Evolutionary conservation across 1,140 invertebrate genomes (phyloP), one percentile per base, ranked within the genome.

Genomic region (Drosophila bocqueti): DNA sequence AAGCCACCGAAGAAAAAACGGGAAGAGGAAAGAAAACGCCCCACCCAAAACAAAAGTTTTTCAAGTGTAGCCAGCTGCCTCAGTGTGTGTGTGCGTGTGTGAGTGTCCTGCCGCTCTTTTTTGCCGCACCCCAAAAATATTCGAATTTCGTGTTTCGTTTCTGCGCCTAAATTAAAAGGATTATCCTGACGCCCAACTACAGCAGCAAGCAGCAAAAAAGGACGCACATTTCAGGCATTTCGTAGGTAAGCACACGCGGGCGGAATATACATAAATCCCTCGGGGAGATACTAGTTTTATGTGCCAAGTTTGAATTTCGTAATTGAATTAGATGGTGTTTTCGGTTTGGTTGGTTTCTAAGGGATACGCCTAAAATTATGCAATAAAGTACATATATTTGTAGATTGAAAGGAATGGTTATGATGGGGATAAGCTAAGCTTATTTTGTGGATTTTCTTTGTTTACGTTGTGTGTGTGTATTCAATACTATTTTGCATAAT

Each of bases 11-110:
- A 26, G 43, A 40, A 57, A 40, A 57, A 57, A 21, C 21, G 54
- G 34, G 54, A 40, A 57, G 18, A 38, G 54, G 55, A 64, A 66
- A 75, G 58, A 83, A 71, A 83, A 75, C 71, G 82, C 85, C 84
- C 81, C 85, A 90, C 85, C 84, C 84, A 82, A 81, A 49, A 55
- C 65, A 71, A 89, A 89, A 81, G 79, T 89, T 81, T 86, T 81
- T 86, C 83, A 86, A 86, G 84, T 84, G 81, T 87, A 77, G 49
- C 78, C 60, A 77, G 63, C 75, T 79, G 76, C 58, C 50, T n/a
- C 29, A 36, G 54, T 57, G 54, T 57, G 54, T 67, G 61, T 46
- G 21, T 16, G 31, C 52, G 38, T 55, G 52, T 10, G 29, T 59
- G 42, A 31, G 47, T 52, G 72, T 31, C 64, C 73, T 81, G 55